These are phyloP conservation scores for Circaetus gallicus DNA, from an alignment of 2,113 vertebrate species.

Conservation along the genomic window DNA sequence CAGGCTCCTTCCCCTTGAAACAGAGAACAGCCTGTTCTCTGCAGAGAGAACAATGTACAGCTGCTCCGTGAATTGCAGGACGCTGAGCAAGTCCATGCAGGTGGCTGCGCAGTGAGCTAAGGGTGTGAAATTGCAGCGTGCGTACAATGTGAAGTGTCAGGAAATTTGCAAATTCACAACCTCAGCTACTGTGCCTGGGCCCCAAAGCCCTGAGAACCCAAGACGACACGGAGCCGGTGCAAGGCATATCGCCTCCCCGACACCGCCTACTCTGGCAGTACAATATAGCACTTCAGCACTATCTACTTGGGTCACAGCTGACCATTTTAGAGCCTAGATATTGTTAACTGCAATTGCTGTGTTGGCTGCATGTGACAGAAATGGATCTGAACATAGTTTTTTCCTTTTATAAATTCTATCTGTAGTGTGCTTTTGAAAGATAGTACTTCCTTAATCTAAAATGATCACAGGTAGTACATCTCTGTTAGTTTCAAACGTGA, in stretches of 20 bases:
- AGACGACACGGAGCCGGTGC: fast-evolving
- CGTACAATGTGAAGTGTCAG: neutral
- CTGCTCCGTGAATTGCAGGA: neutral
- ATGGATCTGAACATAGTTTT: neutral
- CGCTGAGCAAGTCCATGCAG: neutral
- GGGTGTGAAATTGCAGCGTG: neutral
- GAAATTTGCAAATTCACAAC: constrained; percentile 2
- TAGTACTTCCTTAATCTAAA: constrained; percentile 32
- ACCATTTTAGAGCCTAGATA: neutral
- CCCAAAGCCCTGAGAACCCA: neutral
- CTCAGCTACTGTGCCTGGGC: neutral
- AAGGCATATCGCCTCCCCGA: fast-evolving
- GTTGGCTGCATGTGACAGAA: neutral
- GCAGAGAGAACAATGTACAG: neutral
- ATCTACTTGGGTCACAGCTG: neutral
- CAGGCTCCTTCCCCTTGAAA: neutral
- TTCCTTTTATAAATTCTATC: neutral
- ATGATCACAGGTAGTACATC: constrained; percentile 47
- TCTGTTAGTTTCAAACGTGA: constrained; percentile 24
- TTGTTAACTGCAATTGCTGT: neutral
- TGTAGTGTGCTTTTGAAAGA: constrained; percentile 1
- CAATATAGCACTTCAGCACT: neutral
- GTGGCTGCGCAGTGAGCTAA: neutral
- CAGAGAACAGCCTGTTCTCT: neutral
- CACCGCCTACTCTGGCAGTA: fast-evolving